Evolutionary conservation across 1,140 invertebrate genomes (phyloP).

Genomic region (Drosophila micromelanica): DNA sequence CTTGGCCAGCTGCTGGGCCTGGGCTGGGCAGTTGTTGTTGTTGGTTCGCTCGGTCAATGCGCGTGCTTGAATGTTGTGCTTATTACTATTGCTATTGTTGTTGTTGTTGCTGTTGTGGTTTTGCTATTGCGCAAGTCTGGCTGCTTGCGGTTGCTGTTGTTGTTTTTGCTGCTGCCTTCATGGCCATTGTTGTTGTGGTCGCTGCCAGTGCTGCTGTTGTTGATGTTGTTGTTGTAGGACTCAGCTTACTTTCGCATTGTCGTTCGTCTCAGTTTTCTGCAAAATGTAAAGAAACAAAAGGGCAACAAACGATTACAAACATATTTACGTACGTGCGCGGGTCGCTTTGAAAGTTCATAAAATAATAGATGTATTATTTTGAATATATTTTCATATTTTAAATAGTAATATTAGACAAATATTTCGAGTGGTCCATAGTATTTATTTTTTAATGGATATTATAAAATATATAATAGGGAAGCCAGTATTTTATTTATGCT

Average conservation of each 20-base stretch:
- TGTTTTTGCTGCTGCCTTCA: slow-evolving; percentile 38
- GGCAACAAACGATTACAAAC: slow-evolving; percentile 50
- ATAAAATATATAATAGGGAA: too few species aligned
- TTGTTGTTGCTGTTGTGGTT: slow-evolving; percentile 26
- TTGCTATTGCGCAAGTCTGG: slow-evolving; percentile 71
- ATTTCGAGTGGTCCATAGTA: too few species aligned
- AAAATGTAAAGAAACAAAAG: slow-evolving; percentile 60
- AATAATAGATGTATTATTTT: neutral
- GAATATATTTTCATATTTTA: too few species aligned
- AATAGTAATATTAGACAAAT: too few species aligned
- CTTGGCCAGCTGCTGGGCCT: slow-evolving; percentile 30
- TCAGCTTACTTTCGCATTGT: slow-evolving; percentile 73
- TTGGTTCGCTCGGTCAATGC: slow-evolving; percentile 55
- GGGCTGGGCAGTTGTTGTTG: slow-evolving; percentile 37
- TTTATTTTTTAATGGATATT: too few species aligned
- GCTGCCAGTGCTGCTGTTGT: neutral
- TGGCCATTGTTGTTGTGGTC: slow-evolving; percentile 55
- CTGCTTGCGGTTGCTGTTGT: slow-evolving; percentile 30
- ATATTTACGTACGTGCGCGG: slow-evolving; percentile 27
- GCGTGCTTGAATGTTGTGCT: slow-evolving; percentile 66
- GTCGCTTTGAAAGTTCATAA: slow-evolving; percentile 3
- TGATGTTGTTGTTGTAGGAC: slow-evolving; percentile 30
- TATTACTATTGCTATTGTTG: slow-evolving; percentile 18
- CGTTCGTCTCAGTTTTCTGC: slow-evolving; percentile 73
- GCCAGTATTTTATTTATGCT: too few species aligned